Conservation (phyloP, 2,113 vertebrate genomes). For the Oreochromis spilurus region DNA sequence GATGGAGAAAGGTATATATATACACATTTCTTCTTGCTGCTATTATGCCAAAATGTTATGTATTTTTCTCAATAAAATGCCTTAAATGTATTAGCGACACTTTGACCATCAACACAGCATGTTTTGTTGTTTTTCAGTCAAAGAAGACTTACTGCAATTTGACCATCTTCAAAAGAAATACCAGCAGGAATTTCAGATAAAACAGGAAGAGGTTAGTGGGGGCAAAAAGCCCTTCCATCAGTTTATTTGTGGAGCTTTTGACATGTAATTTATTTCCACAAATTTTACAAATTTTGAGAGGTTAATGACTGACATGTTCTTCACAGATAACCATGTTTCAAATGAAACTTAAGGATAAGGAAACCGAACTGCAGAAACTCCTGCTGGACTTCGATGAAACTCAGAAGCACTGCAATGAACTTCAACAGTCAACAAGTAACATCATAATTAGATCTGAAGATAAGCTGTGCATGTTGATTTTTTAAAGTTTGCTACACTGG, state of each 20-base stretch:
- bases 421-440: constrained; percentile 82
- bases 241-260: background rate
- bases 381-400: constrained; percentile 74
- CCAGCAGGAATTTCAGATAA: constrained; percentile 72
- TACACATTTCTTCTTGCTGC: background rate
- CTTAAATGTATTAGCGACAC: background rate
- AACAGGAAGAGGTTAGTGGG: constrained; percentile 81
- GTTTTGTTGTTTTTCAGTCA: constrained; percentile 71
- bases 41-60: background rate
- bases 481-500: background rate
- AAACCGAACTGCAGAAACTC: constrained; percentile 71
- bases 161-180: constrained; percentile 77
- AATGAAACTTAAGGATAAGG: constrained; percentile 69
- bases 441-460: background rate
- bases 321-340: constrained; percentile 76
- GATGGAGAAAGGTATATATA: constrained; percentile 74
- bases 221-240: background rate
- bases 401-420: constrained; percentile 65
- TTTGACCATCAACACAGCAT: background rate
- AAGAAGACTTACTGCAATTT: constrained; percentile 77
- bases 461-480: background rate
- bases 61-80: background rate
- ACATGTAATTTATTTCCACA: background rate
- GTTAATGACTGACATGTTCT: background rate
- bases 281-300: background rate